Evolutionary conservation across 2,797 vertebrate species (phyloP).

Genomic region (Pseudocheirus occidentalis): DNA sequence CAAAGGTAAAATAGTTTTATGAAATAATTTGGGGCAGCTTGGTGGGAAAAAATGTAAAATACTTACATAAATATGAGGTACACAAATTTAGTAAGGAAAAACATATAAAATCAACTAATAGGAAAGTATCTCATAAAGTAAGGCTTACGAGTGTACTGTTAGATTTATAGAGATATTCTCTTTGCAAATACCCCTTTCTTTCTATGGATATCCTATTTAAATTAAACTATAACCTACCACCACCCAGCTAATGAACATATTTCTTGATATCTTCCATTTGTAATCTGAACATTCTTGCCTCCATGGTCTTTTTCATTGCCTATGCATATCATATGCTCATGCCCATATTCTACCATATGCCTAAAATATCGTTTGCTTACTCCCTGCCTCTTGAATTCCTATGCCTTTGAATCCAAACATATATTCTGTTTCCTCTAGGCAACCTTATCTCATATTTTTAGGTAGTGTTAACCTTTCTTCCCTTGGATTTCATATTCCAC

Average conservation of each 20-base stretch:
- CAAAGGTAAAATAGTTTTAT: constrained; percentile 2
- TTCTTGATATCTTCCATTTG: background rate
- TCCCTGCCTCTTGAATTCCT: background rate
- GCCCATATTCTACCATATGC: background rate
- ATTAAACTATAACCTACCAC: background rate
- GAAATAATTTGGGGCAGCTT: background rate
- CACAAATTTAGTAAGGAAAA: constrained; percentile 1
- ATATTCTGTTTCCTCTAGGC: background rate
- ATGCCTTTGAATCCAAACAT: background rate
- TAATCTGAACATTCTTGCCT: background rate
- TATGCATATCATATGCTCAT: background rate
- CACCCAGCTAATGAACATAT: background rate
- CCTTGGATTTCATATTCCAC: background rate
- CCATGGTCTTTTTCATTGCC: background rate
- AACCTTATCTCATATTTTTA: background rate
- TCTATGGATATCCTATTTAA: background rate
- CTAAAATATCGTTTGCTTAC: background rate
- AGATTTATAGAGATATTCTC: background rate
- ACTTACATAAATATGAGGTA: background rate
- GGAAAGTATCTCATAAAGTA: background rate
- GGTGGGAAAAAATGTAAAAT: background rate
- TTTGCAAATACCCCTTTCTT: background rate
- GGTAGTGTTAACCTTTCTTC: background rate
- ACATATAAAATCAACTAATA: background rate
- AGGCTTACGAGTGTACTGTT: background rate